These are phyloP conservation scores for Eumaeus atala DNA, from an alignment of 1,140 invertebrate species.

Conservation along the genomic window DNA sequence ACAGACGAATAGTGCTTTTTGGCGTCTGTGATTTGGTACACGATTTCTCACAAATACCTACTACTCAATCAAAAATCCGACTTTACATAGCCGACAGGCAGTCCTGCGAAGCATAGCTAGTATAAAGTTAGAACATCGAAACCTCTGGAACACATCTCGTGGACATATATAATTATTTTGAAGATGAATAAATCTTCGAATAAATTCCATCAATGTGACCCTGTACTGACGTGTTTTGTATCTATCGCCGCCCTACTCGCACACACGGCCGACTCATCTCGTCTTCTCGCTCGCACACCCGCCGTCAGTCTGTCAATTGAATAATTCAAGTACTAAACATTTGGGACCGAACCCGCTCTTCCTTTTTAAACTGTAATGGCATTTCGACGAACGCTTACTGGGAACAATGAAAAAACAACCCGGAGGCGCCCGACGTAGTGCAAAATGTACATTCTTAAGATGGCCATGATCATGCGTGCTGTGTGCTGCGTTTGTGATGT, in stretches of 20 bases:
- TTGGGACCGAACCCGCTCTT: slow-evolving; percentile 36
- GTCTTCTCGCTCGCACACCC: slow-evolving; percentile 18
- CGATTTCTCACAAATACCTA: no score
- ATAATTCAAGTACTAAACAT: slow-evolving; percentile 45
- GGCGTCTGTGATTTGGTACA: no score
- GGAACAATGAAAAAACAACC: slow-evolving; percentile 38
- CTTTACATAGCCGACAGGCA: no score
- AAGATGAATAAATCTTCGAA: slow-evolving; percentile 3
- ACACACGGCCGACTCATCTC: slow-evolving; percentile 15
- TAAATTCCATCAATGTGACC: slow-evolving; percentile 5
- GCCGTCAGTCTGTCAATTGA: slow-evolving; percentile 35
- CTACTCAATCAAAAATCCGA: no score
- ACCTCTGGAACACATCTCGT: not conserved
- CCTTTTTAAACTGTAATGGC: slow-evolving; percentile 33
- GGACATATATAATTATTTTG: not conserved
- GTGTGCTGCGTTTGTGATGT: slow-evolving; percentile 14
- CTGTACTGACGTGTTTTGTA: not conserved
- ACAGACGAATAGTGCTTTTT: no score
- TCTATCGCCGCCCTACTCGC: slow-evolving; percentile 1
- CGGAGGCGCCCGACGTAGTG: slow-evolving; percentile 40
- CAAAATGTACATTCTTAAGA: slow-evolving; percentile 41
- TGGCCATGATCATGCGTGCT: slow-evolving; percentile 30
- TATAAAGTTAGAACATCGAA: not conserved
- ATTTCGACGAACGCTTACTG: slow-evolving; percentile 35
- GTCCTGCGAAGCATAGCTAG: not conserved